These are phyloP conservation scores for Platichthys stellatus DNA, from an alignment of 2,113 vertebrate species.

Conservation along the genomic window DNA sequence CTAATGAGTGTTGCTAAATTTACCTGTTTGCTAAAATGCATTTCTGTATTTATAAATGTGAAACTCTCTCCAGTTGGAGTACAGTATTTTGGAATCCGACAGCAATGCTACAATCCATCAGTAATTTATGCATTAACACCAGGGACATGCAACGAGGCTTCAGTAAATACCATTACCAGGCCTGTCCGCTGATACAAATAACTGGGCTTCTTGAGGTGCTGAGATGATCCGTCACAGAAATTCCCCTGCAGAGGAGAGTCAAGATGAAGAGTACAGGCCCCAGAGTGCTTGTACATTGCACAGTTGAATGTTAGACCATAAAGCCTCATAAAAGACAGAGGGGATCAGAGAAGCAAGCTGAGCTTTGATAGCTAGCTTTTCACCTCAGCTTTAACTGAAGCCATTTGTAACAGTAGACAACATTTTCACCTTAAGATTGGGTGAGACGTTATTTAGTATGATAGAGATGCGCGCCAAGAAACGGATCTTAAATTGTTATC, in stretches of 20 bases:
- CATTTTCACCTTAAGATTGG: no score
- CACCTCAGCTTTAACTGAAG: no score
- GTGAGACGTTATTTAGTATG: no score
- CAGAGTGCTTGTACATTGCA: not conserved
- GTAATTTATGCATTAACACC: constrained; percentile 19
- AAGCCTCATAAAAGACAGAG: not conserved
- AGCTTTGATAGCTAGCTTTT: not conserved
- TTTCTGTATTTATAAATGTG: constrained; percentile 31
- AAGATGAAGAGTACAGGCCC: not conserved
- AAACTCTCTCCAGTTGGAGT: constrained; percentile 24
- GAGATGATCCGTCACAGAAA: not conserved
- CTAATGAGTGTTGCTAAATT: constrained; percentile 24
- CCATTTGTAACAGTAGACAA: no score
- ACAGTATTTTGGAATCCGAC: not conserved
- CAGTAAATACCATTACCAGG: not conserved
- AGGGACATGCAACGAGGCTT: not conserved
- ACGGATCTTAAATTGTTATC: not conserved
- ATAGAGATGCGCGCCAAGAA: no score
- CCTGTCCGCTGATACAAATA: not conserved
- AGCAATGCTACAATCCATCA: constrained; percentile 7
- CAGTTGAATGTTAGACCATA: not conserved
- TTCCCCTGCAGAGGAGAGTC: not conserved
- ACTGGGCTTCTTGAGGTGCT: not conserved
- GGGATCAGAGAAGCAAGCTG: not conserved
- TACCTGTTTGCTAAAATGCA: constrained; percentile 21